A percentile compares a stretch with the other conserved stretches of the same genome.
These are phyloP conservation scores for Cliona cf. orientalis DNA, from an alignment of 37 sponge, comb jelly and placozoan species.

Conservation along the genomic window DNA sequence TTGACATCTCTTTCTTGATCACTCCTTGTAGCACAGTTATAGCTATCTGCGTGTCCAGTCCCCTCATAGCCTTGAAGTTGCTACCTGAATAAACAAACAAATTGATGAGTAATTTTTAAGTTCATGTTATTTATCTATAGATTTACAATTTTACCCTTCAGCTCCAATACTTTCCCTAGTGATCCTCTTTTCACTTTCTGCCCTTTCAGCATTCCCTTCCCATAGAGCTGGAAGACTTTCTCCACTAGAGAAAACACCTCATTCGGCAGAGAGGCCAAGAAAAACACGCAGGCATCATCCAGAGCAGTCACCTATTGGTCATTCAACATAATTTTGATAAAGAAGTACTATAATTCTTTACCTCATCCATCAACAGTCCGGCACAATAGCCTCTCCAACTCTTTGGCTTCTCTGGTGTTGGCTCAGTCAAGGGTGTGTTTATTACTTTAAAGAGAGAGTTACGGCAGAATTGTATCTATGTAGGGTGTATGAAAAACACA, in stretches of 20 bases:
- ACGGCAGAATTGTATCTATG: constrained; percentile 2
- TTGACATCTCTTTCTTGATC: background rate
- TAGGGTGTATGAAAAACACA: background rate
- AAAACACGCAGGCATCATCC: constrained; percentile 15
- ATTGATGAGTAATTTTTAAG: background rate
- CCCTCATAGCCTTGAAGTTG: background rate
- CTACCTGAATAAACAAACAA: background rate
- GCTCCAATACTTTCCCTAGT: background rate
- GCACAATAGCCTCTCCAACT: constrained; percentile 2
- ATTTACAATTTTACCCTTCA: background rate
- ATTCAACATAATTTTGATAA: background rate
- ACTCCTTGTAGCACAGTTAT: background rate
- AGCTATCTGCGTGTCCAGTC: background rate
- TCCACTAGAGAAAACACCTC: background rate
- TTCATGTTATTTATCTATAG: background rate
- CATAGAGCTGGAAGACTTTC: background rate
- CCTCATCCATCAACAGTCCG: constrained; percentile 1
- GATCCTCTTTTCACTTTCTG: background rate
- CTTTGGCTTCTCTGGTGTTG: constrained; percentile 11
- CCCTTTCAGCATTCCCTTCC: background rate
- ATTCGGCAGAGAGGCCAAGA: constrained; percentile 3
- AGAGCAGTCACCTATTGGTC: constrained; percentile 12
- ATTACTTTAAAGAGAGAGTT: background rate
- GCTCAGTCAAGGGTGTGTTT: background rate
- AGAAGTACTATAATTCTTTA: background rate